Evolutionary conservation across 2,797 vertebrate genomes (phyloP).

Genomic region (Sebastes trivittatus): DNA sequence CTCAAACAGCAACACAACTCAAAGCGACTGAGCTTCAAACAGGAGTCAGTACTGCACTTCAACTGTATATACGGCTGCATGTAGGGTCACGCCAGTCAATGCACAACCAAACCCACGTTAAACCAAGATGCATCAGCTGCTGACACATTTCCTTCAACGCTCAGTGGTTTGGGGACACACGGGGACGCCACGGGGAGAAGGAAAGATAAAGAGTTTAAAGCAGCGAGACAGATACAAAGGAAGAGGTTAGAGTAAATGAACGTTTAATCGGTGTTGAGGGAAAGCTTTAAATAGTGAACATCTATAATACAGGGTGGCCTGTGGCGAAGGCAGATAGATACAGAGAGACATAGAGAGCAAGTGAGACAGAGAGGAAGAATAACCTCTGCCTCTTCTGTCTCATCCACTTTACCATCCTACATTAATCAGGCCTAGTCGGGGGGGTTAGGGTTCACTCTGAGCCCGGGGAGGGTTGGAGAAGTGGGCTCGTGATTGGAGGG

Average conservation of each 20-base stretch:
- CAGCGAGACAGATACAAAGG: not conserved
- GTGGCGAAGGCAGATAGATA: slow-evolving; percentile 16
- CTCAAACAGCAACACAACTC: not conserved
- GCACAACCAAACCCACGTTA: not conserved
- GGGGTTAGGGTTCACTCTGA: slow-evolving; percentile 1
- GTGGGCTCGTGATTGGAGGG: slow-evolving; percentile 38
- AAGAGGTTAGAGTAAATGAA: slow-evolving; percentile 4
- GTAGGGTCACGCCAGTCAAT: not conserved
- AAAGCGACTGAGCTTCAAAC: not conserved
- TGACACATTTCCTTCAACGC: not conserved
- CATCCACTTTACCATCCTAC: slow-evolving; percentile 29
- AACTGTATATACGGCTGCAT: not conserved
- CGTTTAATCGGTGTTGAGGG: slow-evolving; percentile 24
- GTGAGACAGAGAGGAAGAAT: slow-evolving; percentile 22
- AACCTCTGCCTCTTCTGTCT: slow-evolving; percentile 44
- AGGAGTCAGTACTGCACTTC: not conserved
- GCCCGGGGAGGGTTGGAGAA: not conserved
- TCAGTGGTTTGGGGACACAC: not conserved
- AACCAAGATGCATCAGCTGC: not conserved
- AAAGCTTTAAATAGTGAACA: slow-evolving; percentile 3
- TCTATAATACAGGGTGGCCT: slow-evolving; percentile 12
- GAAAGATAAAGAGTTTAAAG: not conserved
- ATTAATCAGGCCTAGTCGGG: slow-evolving; percentile 24
- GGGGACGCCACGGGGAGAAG: not conserved
- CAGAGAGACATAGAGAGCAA: not conserved